A percentile compares a stretch with the other conserved stretches of the same genome.
phyloP scores from a whole-genome alignment of 2,888 invertebrate genomes.

The Trachelus tabidus region DNA sequence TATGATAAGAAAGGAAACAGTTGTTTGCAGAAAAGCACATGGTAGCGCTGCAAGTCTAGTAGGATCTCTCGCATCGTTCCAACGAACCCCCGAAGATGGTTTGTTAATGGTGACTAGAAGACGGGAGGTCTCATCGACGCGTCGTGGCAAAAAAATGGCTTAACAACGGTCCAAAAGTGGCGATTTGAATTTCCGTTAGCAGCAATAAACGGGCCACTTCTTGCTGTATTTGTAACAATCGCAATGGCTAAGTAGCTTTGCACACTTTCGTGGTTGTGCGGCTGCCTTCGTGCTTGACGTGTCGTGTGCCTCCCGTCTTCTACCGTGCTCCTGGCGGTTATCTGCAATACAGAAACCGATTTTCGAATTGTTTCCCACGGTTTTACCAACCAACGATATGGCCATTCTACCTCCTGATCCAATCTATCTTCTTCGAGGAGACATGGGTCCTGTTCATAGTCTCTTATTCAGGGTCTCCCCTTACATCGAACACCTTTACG shows the following conservation, averaged over 20 bases:
- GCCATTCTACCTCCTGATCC: constrained; percentile 84
- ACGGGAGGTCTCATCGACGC: constrained; percentile 24
- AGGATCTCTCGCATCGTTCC: neutral
- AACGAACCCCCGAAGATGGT: neutral
- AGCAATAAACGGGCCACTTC: constrained; percentile 7
- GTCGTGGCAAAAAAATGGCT: constrained; percentile 18
- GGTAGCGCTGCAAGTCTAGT: neutral
- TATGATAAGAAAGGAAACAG: neutral
- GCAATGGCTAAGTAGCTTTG: constrained; percentile 8
- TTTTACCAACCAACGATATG: constrained; percentile 64
- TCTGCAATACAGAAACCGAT: neutral
- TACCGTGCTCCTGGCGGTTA: neutral
- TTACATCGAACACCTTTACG: constrained; percentile 71
- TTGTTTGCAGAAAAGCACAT: neutral
- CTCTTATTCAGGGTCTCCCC: constrained; percentile 70
- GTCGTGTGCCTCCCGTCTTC: constrained; percentile 24
- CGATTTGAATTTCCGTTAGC: constrained; percentile 17
- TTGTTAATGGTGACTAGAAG: constrained; percentile 16
- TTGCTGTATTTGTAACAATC: constrained; percentile 1
- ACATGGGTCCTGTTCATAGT: constrained; percentile 79
- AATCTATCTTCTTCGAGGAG: constrained; percentile 77
- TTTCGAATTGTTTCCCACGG: neutral
- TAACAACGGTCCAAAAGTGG: constrained; percentile 12
- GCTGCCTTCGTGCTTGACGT: constrained; percentile 10
- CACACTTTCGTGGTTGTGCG: neutral